These are phyloP conservation scores for Drosophila seguyi DNA, from an alignment of 1,140 invertebrate genomes.

Conservation along the genomic window DNA sequence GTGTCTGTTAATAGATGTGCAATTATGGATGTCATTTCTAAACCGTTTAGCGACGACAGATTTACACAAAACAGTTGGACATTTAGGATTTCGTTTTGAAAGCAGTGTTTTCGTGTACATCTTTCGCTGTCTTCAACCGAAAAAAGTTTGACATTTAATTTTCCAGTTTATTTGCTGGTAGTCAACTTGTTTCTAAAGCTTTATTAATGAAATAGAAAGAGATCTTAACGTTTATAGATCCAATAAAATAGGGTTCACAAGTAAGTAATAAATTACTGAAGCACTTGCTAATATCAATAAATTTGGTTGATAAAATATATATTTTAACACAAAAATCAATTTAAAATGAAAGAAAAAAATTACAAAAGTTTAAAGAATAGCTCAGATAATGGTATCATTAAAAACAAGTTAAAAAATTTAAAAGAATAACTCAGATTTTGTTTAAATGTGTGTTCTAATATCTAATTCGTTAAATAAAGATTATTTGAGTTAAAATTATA, in stretches of 20 bases:
- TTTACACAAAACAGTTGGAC: constrained; percentile 20
- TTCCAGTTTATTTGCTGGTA: background rate
- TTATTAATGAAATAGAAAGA: background rate
- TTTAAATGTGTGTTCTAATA: background rate
- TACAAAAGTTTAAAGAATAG: too few relatives aligned
- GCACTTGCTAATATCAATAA: too few relatives aligned
- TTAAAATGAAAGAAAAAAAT: too few relatives aligned
- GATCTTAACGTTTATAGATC: too few relatives aligned
- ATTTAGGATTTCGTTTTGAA: background rate
- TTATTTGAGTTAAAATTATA: background rate
- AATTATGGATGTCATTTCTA: constrained; percentile 26
- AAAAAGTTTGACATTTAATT: background rate
- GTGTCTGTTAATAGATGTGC: constrained; percentile 33
- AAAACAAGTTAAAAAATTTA: too few relatives aligned
- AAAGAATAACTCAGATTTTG: too few relatives aligned
- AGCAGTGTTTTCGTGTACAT: background rate
- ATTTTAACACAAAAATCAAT: too few relatives aligned
- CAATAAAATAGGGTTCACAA: too few relatives aligned
- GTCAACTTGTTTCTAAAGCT: background rate
- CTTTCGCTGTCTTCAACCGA: background rate
- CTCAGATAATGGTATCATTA: too few relatives aligned
- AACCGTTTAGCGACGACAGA: constrained; percentile 23
- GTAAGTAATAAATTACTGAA: too few relatives aligned
- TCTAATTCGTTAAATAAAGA: background rate
- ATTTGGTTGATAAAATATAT: too few relatives aligned